Conservation (phyloP, 2,888 invertebrate genomes). For the Phasia obesa region DNA sequence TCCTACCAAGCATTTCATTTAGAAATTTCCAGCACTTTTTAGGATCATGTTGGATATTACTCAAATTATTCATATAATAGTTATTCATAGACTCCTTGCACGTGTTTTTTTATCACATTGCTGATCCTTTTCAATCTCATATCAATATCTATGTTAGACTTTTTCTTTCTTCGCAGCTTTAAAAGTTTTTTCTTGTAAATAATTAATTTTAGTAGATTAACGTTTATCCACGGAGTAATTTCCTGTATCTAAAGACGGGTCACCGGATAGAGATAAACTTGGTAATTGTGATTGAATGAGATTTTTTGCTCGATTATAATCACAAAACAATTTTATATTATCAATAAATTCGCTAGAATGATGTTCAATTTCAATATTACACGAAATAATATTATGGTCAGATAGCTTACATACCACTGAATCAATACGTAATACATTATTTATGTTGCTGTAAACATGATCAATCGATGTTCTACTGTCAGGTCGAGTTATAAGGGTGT, state of each 20-base stretch:
- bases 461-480: not conserved
- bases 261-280: not conserved
- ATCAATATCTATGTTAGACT: not conserved
- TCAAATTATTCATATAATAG: too few species aligned
- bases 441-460: conserved; percentile 6
- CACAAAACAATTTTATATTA: not conserved
- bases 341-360: too few species aligned
- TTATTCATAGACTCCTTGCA: too few species aligned
- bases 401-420: too few species aligned
- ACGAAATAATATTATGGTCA: conserved; percentile 1
- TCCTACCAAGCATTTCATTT: too few species aligned
- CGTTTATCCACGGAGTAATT: conserved; percentile 2
- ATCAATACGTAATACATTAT: too few species aligned
- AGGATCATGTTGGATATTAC: too few species aligned
- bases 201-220: conserved; percentile 7
- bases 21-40: too few species aligned
- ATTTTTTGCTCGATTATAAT: not conserved
- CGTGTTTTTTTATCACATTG: not conserved
- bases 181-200: conserved; percentile 2
- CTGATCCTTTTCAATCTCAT: not conserved
- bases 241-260: conserved; percentile 3
- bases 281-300: not conserved
- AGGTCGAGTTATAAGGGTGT: not conserved
- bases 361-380: too few species aligned
- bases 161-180: not conserved